Base-by-base conservation (phyloP, 1,140 invertebrate genomes). In the Drosophila jambulina region DNA sequence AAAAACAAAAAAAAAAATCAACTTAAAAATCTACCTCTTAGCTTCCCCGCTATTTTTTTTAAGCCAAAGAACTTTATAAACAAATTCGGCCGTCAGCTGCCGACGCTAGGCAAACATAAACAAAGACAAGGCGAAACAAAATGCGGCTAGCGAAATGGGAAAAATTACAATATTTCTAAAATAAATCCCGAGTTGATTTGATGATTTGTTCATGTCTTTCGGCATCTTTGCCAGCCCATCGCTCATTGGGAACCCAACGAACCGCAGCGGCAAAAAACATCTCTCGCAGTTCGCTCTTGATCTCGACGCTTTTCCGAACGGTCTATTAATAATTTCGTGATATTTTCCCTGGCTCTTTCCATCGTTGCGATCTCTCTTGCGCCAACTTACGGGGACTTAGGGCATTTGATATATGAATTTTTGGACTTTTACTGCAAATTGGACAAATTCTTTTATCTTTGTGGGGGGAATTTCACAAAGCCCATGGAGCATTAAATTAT, bases 121-220 rank as follows among this genome's bases (percentile, higher is more conserved):
- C 49, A 69, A 74, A 72, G 59, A 27, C 32, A 34, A 27, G 23
- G 48, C 49, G 32, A 57, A 56, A 68, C 19, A 57, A 56, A 61
- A 45, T 45, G 19, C 29, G 46, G 46, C 49, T 27, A 45, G 51
- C 42, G 34, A 72, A 59, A 59, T 40, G 25, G 21, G 23, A 10
- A 71, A 59, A 59, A 46, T 72, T 71, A 59, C 54, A 71, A 72
- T 72, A 48, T 72, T 71, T 71, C 40, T 21, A 71, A 72, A 71
- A 72, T 71, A 72, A 72, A 72, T 72, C 34, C 42, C 67, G 43
- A 40, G 67, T 72, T 72, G 69, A 72, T 72, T 72, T 72, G 70
- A 72, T 72, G 70, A 72, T 72, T 72, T 72, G 70, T 72, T 72
- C 70, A 72, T 72, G 70, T 72, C 70, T 72, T 72, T 60, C 68